A percentile compares a stretch with the other conserved stretches of the same genome.
Conservation (phyloP, 1,140 invertebrate species). For the Venturia canescens region DNA sequence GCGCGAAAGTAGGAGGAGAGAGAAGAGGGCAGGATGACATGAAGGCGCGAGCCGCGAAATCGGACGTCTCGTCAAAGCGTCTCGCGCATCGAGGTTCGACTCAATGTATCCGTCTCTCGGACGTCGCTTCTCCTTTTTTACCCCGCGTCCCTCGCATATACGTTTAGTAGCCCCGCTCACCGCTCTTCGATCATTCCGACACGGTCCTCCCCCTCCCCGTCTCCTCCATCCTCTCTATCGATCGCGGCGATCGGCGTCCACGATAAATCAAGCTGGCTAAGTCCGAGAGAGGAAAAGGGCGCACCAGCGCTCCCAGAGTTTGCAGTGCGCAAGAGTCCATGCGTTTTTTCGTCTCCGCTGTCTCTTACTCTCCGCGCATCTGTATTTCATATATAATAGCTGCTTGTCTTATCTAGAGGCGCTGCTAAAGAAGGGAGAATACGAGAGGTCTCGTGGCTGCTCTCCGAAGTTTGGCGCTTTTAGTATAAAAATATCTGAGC, state of each 20-base stretch:
- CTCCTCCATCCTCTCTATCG: slow-evolving; percentile 38
- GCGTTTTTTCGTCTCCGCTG: background rate
- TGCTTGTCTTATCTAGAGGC: background rate
- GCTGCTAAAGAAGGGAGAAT: slow-evolving; percentile 10
- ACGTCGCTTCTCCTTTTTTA: slow-evolving; percentile 2
- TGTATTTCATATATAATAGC: slow-evolving; percentile 3
- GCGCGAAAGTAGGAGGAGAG: background rate
- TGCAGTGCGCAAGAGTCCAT: slow-evolving; percentile 16
- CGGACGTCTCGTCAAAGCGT: slow-evolving; percentile 45
- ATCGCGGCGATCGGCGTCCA: slow-evolving; percentile 38
- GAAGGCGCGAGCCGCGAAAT: slow-evolving; percentile 26
- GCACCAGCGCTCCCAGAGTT: slow-evolving; percentile 17
- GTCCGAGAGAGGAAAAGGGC: slow-evolving; percentile 10
- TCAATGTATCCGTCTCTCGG: slow-evolving; percentile 54
- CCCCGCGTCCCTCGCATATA: slow-evolving; percentile 23
- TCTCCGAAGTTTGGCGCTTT: slow-evolving; percentile 38
- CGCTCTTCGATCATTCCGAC: slow-evolving; percentile 54
- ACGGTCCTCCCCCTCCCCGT: slow-evolving; percentile 36
- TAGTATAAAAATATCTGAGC: slow-evolving; percentile 18
- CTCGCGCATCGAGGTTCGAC: slow-evolving; percentile 49
- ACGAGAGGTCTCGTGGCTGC: slow-evolving; percentile 23
- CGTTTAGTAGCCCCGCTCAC: slow-evolving; percentile 40
- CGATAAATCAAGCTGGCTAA: slow-evolving; percentile 43
- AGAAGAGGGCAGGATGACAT: background rate
- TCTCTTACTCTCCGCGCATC: background rate